A percentile compares a stretch with the other conserved stretches of the same genome.
Conservation (phyloP, 2,797 vertebrate genomes). For the Coccyzus lansbergi region DNA sequence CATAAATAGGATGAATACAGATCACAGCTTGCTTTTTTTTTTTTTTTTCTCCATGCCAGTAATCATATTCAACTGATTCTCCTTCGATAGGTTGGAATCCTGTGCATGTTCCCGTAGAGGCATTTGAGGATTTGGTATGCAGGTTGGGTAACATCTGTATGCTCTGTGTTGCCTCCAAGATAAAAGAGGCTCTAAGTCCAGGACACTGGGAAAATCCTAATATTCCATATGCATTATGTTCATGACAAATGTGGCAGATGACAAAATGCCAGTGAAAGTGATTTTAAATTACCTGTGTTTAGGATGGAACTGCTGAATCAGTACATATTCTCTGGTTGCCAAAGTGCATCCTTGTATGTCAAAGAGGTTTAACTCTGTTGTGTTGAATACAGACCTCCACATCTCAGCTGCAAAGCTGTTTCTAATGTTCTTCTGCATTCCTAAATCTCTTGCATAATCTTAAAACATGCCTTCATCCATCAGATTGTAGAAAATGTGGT, state of each 20-base stretch:
- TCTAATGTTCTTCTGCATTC: not conserved
- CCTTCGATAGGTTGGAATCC: not conserved
- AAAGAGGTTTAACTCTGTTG: not conserved
- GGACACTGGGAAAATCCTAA: not conserved
- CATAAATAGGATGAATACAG: not conserved
- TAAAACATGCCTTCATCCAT: not conserved
- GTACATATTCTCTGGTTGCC: not conserved
- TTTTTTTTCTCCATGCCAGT: not conserved
- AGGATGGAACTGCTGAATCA: conserved; percentile 15
- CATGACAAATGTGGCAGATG: not conserved
- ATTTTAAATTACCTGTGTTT: not conserved
- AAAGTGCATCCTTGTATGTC: not conserved
- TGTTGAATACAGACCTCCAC: not conserved
- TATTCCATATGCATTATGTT: not conserved
- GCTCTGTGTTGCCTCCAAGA: not conserved
- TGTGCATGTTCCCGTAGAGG: not conserved
- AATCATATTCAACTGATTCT: not conserved
- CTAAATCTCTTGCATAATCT: not conserved
- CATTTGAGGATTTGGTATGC: not conserved
- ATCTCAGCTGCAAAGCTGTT: not conserved
- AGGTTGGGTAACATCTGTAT: not conserved
- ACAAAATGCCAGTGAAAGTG: not conserved
- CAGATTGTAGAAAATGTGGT: not conserved
- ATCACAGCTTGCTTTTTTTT: not conserved
- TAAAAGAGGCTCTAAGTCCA: not conserved